Base-by-base conservation (phyloP, 2,113 vertebrate genomes). In the Otolemur garnettii region DNA sequence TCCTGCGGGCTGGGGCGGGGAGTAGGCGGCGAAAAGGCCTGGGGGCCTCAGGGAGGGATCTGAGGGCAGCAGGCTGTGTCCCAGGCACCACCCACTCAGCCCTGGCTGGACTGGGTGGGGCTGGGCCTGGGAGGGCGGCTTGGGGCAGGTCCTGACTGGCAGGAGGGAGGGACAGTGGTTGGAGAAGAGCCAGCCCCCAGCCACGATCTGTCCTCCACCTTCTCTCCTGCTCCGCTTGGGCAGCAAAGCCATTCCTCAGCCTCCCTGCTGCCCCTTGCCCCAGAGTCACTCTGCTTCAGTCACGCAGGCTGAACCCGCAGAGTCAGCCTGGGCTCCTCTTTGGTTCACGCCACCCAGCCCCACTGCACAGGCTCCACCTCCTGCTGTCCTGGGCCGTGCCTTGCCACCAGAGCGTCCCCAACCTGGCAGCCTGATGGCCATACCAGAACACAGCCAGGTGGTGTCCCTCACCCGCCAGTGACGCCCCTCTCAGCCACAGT, bases 301-400 rank as follows among this genome's bases (percentile, higher is more conserved):
- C 10, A 18, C 64, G 84, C 50, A 13, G 35, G 72, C 71, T 4
- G 42, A 88, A 35, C 7, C 68, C 13, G 3, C 57, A 0, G 78
- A 87, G 24, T 2, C 59, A 33, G 55, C 22, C 18, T 1, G 1
- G 13, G 19, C 38, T 7, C 19, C 62, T 33, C 11, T 1, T 59
- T 59, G 4, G 0, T 3, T 62, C 35, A 33, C 74, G 2, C 21
- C n/a, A 10, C 4, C n/a, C 21, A 9, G 57, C 62, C 12, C n/a
- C 4, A 0, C 26, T 26, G 45, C 35, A 18, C 1, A 18, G 5
- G 18, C 21, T 13, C 35, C 53, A 0, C n/a, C 2, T 2, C 3
- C 66, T 4, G 33, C 10, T 4, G 22, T 9, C 75, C 66, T 30
- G 10, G 35, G 8, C 4, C 4, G 26, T 15, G 15, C 42, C 28